phyloP scores from a whole-genome alignment of 2,113 vertebrate species.

The Glaucidium brasilianum region DNA sequence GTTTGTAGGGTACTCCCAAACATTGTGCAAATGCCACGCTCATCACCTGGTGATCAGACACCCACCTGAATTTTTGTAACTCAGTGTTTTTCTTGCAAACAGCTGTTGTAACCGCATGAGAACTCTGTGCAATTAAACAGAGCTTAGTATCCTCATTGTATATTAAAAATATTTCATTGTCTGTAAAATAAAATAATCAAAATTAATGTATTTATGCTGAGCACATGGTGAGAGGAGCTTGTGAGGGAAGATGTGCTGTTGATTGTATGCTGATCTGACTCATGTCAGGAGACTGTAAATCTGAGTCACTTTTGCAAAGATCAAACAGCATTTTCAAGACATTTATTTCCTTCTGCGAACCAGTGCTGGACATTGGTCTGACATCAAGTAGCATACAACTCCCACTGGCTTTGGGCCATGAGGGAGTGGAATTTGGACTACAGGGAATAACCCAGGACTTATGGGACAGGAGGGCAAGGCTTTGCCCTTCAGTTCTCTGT shows the following conservation, averaged over 20 bases:
- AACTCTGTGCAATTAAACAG: slow-evolving; percentile 75
- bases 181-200: slow-evolving; percentile 66
- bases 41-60: slow-evolving; percentile 80
- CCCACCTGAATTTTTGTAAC: slow-evolving; percentile 87
- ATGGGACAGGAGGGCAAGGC: not conserved
- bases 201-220: not conserved
- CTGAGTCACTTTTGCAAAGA: not conserved
- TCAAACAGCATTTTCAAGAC: not conserved
- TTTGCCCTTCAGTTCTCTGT: not conserved
- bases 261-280: not conserved
- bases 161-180: slow-evolving; percentile 81
- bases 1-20: slow-evolving; percentile 75
- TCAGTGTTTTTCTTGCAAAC: slow-evolving; percentile 70
- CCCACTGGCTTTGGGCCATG: not conserved
- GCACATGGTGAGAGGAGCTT: not conserved
- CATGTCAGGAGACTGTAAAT: not conserved
- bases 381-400: not conserved
- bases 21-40: slow-evolving; percentile 83
- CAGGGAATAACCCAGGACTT: not conserved
- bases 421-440: not conserved
- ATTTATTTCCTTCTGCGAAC: not conserved
- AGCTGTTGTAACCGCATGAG: slow-evolving; percentile 57
- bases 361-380: not conserved
- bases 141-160: slow-evolving; percentile 82
- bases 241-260: not conserved